Base-by-base conservation (phyloP, 2,797 vertebrate genomes). In the Aeoliscus strigatus region DNA sequence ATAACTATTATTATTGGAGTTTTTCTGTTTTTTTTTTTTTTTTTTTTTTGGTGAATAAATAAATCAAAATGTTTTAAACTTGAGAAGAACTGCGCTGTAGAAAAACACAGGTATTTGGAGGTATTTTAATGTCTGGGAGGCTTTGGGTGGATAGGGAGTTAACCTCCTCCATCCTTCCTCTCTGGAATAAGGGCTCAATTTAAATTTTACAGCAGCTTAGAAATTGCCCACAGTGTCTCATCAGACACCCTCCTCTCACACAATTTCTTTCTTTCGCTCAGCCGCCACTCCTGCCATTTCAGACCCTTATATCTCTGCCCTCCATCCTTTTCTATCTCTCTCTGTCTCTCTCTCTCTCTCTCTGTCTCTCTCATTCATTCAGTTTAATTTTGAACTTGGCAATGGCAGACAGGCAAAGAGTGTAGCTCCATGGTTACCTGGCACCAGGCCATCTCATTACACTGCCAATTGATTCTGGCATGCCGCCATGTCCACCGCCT, bases 401-500 rank as follows among this genome's bases (percentile, higher is more conserved):
- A 77, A 82, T 79, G 77, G 77, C 70, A 86, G 81, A 87, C 85
- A 87, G 80, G 82, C 80, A 81, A 77, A 85, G 77, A 77, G 80
- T 81, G 86, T 68, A 85, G 87, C 86, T 83, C 87, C 89, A 90
- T 90, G 88, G 89, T 86, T 89, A 90, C 89, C 87, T 89, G 89
- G 89, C 89, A 75, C 73, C 44, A 47, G 79, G 89, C 89, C 89
- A 91, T 88, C 89, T 90, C 87, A 91, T 91, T 90, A 90, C 89
- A 90, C 87, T 84, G 81, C 82, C 88, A 89, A 90, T 91, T 90
- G 89, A 91, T 90, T 90, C 85, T 90, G 86, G 87, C 84, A 77
- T 83, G 79, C 80, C 70, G 84, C 88, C 87, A 89, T 82, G 79
- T 86, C 81, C 82, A 79, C 77, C 72, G 54, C 71, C 66, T 72